These are phyloP conservation scores for Latrodectus elegans DNA, from an alignment of 2,888 invertebrate genomes.

Conservation along the genomic window DNA sequence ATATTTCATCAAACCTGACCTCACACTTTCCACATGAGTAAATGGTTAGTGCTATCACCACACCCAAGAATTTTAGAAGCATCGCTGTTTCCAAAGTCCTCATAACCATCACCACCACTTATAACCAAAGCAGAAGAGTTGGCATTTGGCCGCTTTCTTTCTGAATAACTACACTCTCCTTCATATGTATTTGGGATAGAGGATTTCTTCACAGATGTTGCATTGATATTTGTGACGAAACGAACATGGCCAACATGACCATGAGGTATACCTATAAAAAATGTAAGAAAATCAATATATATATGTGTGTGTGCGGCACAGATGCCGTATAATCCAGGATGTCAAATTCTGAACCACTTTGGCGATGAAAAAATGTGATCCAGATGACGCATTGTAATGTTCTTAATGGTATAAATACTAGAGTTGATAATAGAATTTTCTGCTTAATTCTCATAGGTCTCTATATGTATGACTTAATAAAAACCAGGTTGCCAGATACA, in stretches of 20 bases:
- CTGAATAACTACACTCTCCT: neutral
- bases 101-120: conserved; percentile 97
- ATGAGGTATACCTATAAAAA: conserved; percentile 85
- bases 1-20: neutral
- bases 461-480: too few relatives aligned
- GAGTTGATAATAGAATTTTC: too few relatives aligned
- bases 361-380: too few relatives aligned
- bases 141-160: neutral
- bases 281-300: neutral
- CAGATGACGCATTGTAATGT: too few relatives aligned
- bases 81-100: conserved; percentile 89
- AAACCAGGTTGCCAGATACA: too few relatives aligned
- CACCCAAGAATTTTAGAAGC: conserved; percentile 83
- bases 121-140: conserved; percentile 80
- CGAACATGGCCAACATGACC: conserved; percentile 98
- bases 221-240: conserved; percentile 84
- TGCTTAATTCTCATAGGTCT: too few relatives aligned
- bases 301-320: neutral
- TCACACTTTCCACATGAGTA: conserved; percentile 91
- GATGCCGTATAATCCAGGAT: too few relatives aligned
- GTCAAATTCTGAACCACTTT: too few relatives aligned
- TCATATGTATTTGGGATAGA: neutral
- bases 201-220: conserved; percentile 14
- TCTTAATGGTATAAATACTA: too few relatives aligned
- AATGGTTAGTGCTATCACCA: conserved; percentile 97